These are phyloP conservation scores for Indicator maculatus DNA, from an alignment of 2,113 vertebrate genomes.

Conservation along the genomic window DNA sequence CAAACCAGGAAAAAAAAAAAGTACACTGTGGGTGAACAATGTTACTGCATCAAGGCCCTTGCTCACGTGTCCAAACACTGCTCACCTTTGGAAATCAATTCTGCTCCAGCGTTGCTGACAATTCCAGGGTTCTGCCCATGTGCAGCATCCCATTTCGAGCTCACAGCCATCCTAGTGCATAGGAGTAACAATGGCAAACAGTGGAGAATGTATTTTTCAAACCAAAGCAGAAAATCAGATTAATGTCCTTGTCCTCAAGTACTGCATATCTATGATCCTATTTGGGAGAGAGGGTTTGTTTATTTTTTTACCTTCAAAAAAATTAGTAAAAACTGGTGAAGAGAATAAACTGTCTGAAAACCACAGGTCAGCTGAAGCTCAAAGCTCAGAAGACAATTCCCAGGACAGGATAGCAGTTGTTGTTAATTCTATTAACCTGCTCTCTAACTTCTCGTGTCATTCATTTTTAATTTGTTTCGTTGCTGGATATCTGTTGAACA, in stretches of 20 bases:
- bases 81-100: background rate
- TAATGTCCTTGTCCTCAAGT: background rate
- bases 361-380: background rate
- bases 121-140: background rate
- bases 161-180: background rate
- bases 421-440: background rate
- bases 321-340: background rate
- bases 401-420: background rate
- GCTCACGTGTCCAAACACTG: background rate
- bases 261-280: background rate
- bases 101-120: background rate
- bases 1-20: background rate
- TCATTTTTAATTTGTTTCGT: background rate
- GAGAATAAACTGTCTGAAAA: background rate
- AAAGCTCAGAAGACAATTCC: background rate
- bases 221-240: background rate
- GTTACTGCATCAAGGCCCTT: accelerated
- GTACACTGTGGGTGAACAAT: accelerated
- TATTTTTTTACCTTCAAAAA: background rate
- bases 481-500: background rate
- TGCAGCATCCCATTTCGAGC: background rate
- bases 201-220: background rate
- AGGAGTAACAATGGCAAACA: background rate
- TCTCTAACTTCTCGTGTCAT: background rate
- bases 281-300: background rate